Base-by-base conservation (phyloP, 2,797 vertebrate species). In the Sphenodon punctatus region DNA sequence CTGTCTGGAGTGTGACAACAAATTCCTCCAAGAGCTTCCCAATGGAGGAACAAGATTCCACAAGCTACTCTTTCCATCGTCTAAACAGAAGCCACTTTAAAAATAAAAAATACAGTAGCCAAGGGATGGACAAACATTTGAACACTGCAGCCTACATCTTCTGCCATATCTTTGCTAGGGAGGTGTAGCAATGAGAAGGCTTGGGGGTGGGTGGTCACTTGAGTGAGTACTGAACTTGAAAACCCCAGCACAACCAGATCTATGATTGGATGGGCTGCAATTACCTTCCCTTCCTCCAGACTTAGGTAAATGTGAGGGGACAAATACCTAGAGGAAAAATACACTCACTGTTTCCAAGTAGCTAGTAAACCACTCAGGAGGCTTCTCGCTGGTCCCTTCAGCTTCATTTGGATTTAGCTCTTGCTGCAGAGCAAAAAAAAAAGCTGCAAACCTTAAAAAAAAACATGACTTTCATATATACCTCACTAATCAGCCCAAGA, bases 321-420 rank as follows among this genome's bases (percentile, higher is more conserved):
- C 1, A 10, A 82, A 64, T 5, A 59, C 22, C 27, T 67, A 67
- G 7, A 46, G 58, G 60, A 80, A 64, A 85, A 45, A 3, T n/a
- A 65, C 11, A 93, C 95, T 95, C 91, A 99, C 98, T 90, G 96
- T 98, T 90, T 99, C 98, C 97, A 99, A 97, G 94, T 98, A 99
- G 42, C 95, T 97, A 39, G 97, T 97, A 80, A 99, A 99, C 98
- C 98, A 99, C 74, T 97, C 96, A 41, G 98, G 98, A 61, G 98
- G 97, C 17, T 96, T 96, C 64, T 97, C 96, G 80, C 96, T 95
- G 48, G 95, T 95, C 36, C 93, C 92, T 94, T 95, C 96, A 89
- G 68, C 88, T 73, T 9, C 16, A 48, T 19, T 17, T 13, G n/a
- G 66, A 73, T 67, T 84, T 48, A 83, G 59, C 11, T 93, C 81